phyloP scores from a whole-genome alignment of 2,888 invertebrate genomes.

The Xiphydria camelus region DNA sequence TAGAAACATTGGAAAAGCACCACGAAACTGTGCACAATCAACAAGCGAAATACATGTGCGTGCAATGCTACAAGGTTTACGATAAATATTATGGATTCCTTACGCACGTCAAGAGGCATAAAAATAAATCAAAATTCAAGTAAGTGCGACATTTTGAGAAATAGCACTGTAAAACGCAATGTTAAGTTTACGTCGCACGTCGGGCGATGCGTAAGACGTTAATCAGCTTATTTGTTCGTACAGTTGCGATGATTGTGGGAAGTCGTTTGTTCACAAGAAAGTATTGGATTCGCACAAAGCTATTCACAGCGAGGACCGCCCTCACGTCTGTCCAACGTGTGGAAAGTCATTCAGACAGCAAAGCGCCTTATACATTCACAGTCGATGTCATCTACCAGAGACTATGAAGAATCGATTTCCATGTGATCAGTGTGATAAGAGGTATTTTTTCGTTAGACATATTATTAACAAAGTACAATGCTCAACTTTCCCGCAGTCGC shows the following conservation, averaged over 20 bases:
- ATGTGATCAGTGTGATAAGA: constrained; percentile 65
- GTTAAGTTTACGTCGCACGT: too few relatives aligned
- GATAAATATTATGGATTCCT: constrained; percentile 68
- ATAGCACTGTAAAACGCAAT: too few relatives aligned
- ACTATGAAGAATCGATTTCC: constrained; percentile 63
- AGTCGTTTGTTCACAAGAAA: constrained; percentile 62
- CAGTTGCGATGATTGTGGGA: constrained; percentile 62
- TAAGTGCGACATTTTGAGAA: too few relatives aligned
- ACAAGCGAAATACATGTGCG: constrained; percentile 67
- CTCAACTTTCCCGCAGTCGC: too few relatives aligned
- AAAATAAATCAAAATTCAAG: constrained; percentile 64
- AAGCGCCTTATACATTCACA: constrained; percentile 62
- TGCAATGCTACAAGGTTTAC: constrained; percentile 68
- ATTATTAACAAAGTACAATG: too few relatives aligned
- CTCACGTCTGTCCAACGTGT: constrained; percentile 61
- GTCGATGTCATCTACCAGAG: constrained; percentile 63
- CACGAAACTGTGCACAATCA: constrained; percentile 66
- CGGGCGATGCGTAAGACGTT: too few relatives aligned
- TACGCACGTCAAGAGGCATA: constrained; percentile 67
- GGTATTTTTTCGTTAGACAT: too few relatives aligned
- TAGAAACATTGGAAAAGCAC: constrained; percentile 64
- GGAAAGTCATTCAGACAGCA: constrained; percentile 64
- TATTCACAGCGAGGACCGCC: constrained; percentile 60
- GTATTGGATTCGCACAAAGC: constrained; percentile 59
- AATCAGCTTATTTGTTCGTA: constrained; percentile 14